Evolutionary conservation across 2,888 invertebrate genomes (phyloP).

Genomic region (Thecophora atra): DNA sequence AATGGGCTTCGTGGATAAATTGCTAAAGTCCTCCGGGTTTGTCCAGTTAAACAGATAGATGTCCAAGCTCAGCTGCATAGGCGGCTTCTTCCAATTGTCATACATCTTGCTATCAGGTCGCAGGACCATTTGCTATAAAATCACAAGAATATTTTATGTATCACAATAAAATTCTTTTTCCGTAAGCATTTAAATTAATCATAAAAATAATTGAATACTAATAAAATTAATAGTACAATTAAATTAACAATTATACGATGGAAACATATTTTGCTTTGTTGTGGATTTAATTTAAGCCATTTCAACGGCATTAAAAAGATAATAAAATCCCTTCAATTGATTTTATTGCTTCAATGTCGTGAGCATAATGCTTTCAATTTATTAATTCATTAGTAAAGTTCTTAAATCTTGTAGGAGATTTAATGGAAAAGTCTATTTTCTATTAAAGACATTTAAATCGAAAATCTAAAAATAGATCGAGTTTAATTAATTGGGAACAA

Average conservation of each 20-base stretch:
- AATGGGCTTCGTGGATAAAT: slow-evolving; percentile 69
- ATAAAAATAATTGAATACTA: not conserved
- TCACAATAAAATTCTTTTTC: too few relatives aligned
- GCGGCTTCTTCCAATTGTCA: slow-evolving; percentile 76
- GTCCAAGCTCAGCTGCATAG: slow-evolving; percentile 73
- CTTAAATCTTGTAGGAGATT: too few relatives aligned
- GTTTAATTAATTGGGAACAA: not conserved
- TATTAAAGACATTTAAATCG: not conserved
- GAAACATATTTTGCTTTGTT: too few relatives aligned
- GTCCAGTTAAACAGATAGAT: slow-evolving; percentile 84
- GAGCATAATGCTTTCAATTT: too few relatives aligned
- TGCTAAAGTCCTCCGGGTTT: slow-evolving; percentile 74
- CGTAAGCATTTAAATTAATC: not conserved
- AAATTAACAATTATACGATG: not conserved
- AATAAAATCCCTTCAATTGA: too few relatives aligned
- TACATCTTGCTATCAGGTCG: slow-evolving; percentile 72
- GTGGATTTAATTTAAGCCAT: too few relatives aligned
- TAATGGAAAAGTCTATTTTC: not conserved
- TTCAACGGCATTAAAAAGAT: too few relatives aligned
- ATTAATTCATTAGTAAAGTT: too few relatives aligned
- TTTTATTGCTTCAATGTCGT: too few relatives aligned
- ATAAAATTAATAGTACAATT: not conserved
- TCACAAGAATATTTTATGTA: slow-evolving; percentile 2
- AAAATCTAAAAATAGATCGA: not conserved
- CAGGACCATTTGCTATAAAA: slow-evolving; percentile 72